Conservation (phyloP, 2,888 invertebrate genomes). For the Athalia rosae region DNA sequence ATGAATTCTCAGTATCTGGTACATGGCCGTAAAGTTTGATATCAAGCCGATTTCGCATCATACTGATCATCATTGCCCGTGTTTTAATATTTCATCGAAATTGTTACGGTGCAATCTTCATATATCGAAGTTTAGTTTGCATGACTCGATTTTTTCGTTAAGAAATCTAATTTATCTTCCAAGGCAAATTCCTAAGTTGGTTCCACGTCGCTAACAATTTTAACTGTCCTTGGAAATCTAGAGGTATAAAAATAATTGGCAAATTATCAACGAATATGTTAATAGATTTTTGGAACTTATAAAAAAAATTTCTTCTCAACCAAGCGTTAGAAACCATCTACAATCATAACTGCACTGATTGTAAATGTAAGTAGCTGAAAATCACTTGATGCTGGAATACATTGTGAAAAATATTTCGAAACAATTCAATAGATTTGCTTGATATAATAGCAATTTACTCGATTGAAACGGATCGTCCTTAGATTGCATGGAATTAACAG, state of each 20-base stretch:
- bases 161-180: constrained; percentile 12
- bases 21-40: neutral
- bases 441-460: no score
- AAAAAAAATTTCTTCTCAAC: no score
- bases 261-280: neutral
- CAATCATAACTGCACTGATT: no score
- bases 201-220: neutral
- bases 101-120: neutral
- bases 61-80: neutral
- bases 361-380: no score
- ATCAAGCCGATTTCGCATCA: constrained; percentile 9
- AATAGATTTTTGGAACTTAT: neutral
- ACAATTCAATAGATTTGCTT: no score
- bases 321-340: no score
- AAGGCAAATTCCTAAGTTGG: neutral
- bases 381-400: no score
- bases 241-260: neutral
- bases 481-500: no score
- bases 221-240: constrained; percentile 21
- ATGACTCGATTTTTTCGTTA: constrained; percentile 7
- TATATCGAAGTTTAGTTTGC: neutral
- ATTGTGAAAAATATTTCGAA: no score
- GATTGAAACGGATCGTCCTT: no score
- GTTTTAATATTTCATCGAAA: constrained; percentile 3
- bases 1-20: neutral